These are phyloP conservation scores for Poeciliopsis retropinna DNA, from an alignment of 2,113 vertebrate species.

Conservation along the genomic window DNA sequence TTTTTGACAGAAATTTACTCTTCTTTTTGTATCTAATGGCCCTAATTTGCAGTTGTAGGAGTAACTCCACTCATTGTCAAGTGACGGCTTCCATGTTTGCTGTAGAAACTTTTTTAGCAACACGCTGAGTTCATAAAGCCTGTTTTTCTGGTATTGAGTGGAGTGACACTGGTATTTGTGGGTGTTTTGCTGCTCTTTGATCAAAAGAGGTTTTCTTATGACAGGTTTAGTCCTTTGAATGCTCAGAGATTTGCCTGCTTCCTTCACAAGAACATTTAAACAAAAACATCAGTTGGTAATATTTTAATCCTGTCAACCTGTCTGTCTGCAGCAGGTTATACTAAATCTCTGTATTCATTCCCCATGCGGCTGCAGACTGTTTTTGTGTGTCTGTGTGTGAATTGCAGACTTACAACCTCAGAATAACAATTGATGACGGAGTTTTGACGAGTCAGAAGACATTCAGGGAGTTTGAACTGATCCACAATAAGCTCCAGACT, in stretches of 20 bases:
- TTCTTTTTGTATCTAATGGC: no score
- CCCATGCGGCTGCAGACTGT: background rate
- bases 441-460: constrained; percentile 81
- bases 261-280: background rate
- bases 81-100: background rate
- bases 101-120: constrained; percentile 3
- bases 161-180: constrained; percentile 14
- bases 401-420: constrained; percentile 81
- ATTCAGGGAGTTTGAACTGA: constrained; percentile 81
- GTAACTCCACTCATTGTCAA: background rate
- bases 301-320: background rate
- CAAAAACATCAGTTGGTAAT: background rate
- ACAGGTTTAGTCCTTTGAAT: background rate
- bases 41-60: background rate
- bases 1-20: no score
- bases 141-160: background rate
- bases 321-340: background rate
- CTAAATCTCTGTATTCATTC: background rate
- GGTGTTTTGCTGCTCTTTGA: constrained; percentile 31
- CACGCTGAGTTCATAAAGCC: constrained; percentile 11
- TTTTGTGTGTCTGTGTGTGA: constrained; percentile 1
- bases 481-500: constrained; percentile 86
- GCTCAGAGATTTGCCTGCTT: background rate
- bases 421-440: constrained; percentile 79
- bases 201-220: constrained; percentile 17